Percentiles rank a stretch among this genome's conserved stretches.
phyloP scores from a whole-genome alignment of 2,113 vertebrate species.

The Ciconia boyciana region DNA sequence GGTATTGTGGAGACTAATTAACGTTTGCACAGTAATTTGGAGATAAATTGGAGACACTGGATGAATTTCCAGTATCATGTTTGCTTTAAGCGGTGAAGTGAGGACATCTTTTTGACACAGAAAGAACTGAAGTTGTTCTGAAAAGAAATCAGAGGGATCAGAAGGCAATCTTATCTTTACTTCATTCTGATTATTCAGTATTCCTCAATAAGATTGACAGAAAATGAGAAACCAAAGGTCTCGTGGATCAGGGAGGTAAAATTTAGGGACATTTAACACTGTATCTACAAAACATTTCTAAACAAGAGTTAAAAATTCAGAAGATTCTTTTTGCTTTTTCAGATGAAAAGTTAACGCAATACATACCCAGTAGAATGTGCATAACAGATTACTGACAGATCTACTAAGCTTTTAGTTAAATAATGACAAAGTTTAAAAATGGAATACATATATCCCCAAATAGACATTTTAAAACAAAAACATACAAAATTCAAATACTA shows the following conservation, averaged over 20 bases:
- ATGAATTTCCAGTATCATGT: background rate
- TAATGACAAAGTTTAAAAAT: background rate
- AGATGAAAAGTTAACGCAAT: background rate
- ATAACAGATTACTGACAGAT: background rate
- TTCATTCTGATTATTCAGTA: slow-evolving; percentile 40
- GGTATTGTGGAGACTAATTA: background rate
- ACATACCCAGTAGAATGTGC: background rate
- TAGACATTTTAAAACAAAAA: background rate
- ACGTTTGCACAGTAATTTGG: background rate
- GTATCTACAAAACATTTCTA: background rate
- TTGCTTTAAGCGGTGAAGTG: slow-evolving; percentile 16
- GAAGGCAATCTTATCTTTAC: slow-evolving; percentile 12
- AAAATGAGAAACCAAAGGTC: slow-evolving; percentile 31
- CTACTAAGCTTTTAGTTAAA: background rate
- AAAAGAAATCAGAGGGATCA: slow-evolving; percentile 1
- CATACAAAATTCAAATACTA: background rate
- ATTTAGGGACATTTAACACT: background rate
- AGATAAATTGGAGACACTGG: background rate
- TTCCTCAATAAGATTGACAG: background rate
- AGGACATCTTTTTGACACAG: slow-evolving; percentile 10
- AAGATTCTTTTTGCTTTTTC: background rate
- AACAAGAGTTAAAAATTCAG: background rate
- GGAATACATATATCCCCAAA: background rate
- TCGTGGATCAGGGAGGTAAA: background rate
- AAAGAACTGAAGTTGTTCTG: slow-evolving; percentile 13